Conservation (phyloP, 37 sponge, comb jelly and placozoan genomes). For the Eunapius fragilis region DNA sequence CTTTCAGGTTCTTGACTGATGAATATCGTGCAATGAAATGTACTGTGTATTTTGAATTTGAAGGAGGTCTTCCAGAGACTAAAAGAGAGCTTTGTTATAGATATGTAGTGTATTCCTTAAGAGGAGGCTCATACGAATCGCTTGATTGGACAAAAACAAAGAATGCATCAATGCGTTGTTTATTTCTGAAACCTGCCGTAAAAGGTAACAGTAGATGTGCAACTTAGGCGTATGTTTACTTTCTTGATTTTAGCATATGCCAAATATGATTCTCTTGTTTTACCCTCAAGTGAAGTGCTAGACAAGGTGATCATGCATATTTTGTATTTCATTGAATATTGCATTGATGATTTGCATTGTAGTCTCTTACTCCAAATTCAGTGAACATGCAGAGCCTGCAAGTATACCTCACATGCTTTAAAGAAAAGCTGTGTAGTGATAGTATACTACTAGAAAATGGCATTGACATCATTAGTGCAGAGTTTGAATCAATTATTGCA, state of each 20-base stretch:
- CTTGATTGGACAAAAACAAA: background rate
- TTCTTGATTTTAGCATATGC: background rate
- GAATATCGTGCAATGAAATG: background rate
- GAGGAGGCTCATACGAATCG: background rate
- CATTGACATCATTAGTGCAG: background rate
- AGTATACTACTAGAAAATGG: background rate
- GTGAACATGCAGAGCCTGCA: background rate
- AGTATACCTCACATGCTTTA: background rate
- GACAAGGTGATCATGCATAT: background rate
- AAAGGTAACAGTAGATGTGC: background rate
- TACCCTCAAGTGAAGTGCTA: background rate
- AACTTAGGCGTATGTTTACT: background rate
- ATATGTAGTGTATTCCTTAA: background rate
- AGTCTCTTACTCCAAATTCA: background rate
- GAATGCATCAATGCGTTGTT: background rate
- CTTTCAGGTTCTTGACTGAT: background rate
- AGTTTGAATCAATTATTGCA: background rate
- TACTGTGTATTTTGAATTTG: background rate
- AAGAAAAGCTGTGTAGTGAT: background rate
- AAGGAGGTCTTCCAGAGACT: background rate
- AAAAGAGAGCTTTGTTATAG: background rate
- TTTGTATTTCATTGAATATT: background rate
- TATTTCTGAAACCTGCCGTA: background rate
- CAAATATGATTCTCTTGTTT: background rate
- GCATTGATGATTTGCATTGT: background rate